phyloP scores from a whole-genome alignment of 2,797 vertebrate genomes.

The Danio albolineatus region DNA sequence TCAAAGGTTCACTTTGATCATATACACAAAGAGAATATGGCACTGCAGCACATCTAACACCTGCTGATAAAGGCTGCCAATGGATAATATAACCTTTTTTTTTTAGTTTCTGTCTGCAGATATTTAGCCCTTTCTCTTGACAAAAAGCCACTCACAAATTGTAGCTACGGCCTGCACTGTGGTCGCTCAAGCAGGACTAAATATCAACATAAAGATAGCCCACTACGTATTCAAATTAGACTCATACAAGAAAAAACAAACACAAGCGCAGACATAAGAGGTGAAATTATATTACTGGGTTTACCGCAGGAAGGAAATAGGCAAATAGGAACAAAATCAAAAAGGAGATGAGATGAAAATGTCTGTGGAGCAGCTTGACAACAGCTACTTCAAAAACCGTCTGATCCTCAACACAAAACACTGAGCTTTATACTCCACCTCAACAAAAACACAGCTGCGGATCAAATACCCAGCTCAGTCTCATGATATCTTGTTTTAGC shows the following conservation, averaged over 20 bases:
- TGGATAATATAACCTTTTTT: not conserved
- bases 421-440: not conserved
- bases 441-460: not conserved
- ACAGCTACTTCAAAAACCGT: constrained; percentile 7
- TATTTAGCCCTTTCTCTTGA: not conserved
- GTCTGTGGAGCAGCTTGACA: constrained; percentile 6
- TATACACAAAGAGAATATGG: constrained; percentile 14
- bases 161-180: not conserved
- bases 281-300: not conserved
- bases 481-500: constrained; percentile 1
- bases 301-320: not conserved
- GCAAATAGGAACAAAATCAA: constrained; percentile 16
- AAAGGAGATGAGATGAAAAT: constrained; percentile 27
- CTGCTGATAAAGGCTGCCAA: not conserved
- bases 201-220: not conserved
- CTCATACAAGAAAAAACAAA: constrained; percentile 1
- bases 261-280: not conserved
- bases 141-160: not conserved
- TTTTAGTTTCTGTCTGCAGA: not conserved
- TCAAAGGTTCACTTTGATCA: constrained; percentile 22
- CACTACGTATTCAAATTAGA: constrained; percentile 7
- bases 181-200: constrained; percentile 23
- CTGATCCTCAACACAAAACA: constrained; percentile 29
- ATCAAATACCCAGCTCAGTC: not conserved
- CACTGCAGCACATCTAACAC: constrained; percentile 1